Evolutionary conservation across 2,113 vertebrate species (phyloP), one percentile per base, ranked within the genome.

Genomic region (Xyrauchen texanus): DNA sequence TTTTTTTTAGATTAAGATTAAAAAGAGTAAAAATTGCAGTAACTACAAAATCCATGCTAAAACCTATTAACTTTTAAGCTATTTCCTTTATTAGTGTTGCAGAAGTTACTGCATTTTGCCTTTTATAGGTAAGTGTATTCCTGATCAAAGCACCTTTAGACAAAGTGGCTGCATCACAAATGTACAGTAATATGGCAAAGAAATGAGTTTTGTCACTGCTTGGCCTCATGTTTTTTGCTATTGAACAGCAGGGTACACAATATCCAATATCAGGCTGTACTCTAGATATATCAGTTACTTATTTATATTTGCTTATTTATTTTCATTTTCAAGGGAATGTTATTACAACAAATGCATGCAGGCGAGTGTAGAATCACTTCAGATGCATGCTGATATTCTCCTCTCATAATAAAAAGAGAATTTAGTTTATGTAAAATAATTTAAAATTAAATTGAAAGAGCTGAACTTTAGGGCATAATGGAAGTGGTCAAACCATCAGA

Each of bases 381-480:
- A 34, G 21, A 34, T 34, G 21, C 21, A 34, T 11, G 58, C 57
- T 62, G 71, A 74, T 74, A 9, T 51, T 63, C 16, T 51, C 16
- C 12, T 62, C 11, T 0, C 15, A 34, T 74, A 61, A 74, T 74
- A 51, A 34, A 34, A 34, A 34, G 58, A 13, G 16, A 62, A 74
- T 63, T 42, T 8, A 51, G 16, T 74, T 51, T 42, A 47, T 61
- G 16, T 62, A 10, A 34, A 34, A 34, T 1, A 74, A 51, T 74
- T 74, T 51, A 16, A 74, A 63, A 63, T 63, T 11, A 51, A 74
- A 74, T 74, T 34, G 71, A 62, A 74, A 74, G 69, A 79, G 60
- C 12, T 42, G 4, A 62, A 49, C 61, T 46, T 60, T 65, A 67
- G 51, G n/a, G 75, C 61, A 77, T 21, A 66, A 79, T 79, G 53